Percentiles rank a stretch among this genome's conserved stretches.
Evolutionary conservation across 2,797 vertebrate species (phyloP).

Genomic region (Microctenopoma steveboyesi): DNA sequence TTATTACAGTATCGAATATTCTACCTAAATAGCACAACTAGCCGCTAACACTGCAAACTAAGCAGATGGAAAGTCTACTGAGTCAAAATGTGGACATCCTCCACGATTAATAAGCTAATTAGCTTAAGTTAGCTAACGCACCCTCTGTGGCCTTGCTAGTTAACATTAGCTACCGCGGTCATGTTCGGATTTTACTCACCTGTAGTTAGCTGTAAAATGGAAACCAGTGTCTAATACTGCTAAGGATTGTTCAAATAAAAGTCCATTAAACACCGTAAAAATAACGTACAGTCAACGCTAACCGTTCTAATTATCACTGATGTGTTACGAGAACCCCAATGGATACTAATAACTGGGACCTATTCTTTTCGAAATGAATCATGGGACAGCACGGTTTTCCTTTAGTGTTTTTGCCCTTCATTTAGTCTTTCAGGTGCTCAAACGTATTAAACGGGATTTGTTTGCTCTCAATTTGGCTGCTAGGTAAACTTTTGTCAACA

Average conservation of each 20-base stretch:
- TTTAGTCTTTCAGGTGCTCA: constrained; percentile 44
- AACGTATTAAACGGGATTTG: rapidly evolving
- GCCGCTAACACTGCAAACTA: not conserved
- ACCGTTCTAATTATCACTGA: constrained; percentile 41
- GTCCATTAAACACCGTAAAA: constrained; percentile 37
- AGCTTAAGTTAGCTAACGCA: constrained; percentile 58
- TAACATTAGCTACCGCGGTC: constrained; percentile 52
- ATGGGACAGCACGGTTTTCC: constrained; percentile 44
- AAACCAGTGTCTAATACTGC: constrained; percentile 20
- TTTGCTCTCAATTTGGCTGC: not conserved
- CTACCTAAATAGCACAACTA: not conserved
- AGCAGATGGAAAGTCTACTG: not conserved
- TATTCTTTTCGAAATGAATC: constrained; percentile 73
- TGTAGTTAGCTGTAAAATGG: constrained; percentile 7
- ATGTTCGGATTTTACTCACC: constrained; percentile 66
- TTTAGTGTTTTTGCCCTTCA: not conserved
- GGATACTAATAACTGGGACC: constrained; percentile 61
- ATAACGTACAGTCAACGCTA: constrained; percentile 1
- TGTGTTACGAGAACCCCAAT: constrained; percentile 22
- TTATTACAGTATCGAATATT: not conserved
- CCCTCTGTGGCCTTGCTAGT: constrained; percentile 64
- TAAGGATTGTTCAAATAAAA: constrained; percentile 9
- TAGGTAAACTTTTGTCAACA: not conserved
- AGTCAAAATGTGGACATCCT: not conserved
- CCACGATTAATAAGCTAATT: constrained; percentile 36